Evolutionary conservation across 2,113 vertebrate genomes (phyloP), one percentile per base, ranked within the genome.

Genomic region (Phaethornis superciliosus): DNA sequence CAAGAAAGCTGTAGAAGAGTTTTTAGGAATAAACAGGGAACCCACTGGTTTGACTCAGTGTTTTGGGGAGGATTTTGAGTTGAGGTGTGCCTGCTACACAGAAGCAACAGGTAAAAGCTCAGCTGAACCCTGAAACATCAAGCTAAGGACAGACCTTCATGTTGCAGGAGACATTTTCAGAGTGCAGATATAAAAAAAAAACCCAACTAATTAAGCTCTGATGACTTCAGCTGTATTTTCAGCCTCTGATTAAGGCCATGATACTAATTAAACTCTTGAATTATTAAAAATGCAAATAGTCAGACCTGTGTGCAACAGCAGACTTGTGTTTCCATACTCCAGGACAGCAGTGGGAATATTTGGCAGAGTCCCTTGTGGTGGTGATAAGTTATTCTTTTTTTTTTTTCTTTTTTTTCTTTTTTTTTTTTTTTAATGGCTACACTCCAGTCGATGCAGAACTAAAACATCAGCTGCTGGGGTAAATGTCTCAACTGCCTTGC

Each of bases 221-320:
- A 97, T 97, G 96, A 97, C 96, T 97, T 97, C 96, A 98, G 96
- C 95, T 97, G 86, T 97, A 95, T 97, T 97, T 96, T 88, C 91
- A 95, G 90, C 86, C 81, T 95, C 97, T 97, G 97, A 97, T 98
- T 97, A 97, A 98, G 96, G 97, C 95, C 95, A 89, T 54, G 96
- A 85, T 97, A 88, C 96, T 97, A 96, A 97, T 98, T 98, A 98
- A 97, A 97, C 96, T 97, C 94, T 93, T 95, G 94, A 98, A 96
- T 97, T 95, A 98, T 97, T 97, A 97, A 95, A 97, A 97, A 97
- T 97, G 96, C 95, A 97, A 97, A 98, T 97, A 94, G 52, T 85
- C 87, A 97, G 85, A 75, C 83, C 95, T 95, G 58, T 85, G 52
- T 94, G 96, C 81, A 85, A 88, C 88, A 84, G 93, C 82, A 96